Evolutionary conservation across 2,888 invertebrate genomes (phyloP).

Genomic region (Eurytoma adleriae): DNA sequence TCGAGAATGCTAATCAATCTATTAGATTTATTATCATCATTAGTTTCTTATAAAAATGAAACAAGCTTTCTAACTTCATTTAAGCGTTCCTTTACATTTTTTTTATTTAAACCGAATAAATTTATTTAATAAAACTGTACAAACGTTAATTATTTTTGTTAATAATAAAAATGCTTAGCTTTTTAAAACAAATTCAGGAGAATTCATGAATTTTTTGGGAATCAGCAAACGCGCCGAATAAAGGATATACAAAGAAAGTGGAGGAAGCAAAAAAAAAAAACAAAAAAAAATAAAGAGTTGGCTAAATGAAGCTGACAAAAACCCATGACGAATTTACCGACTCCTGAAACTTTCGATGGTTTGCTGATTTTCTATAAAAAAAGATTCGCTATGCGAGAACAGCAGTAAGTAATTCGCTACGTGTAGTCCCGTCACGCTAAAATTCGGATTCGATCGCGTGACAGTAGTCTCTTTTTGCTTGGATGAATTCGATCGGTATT

Average conservation of each 20-base stretch:
- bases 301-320: constrained; percentile 16
- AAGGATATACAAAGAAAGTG: not conserved
- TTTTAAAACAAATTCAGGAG: no score
- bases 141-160: no score
- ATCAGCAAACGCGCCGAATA: not conserved
- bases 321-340: constrained; percentile 31
- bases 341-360: constrained; percentile 9
- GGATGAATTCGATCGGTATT: not conserved
- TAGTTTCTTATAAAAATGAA: no score
- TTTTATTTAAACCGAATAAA: no score
- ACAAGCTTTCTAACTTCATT: no score
- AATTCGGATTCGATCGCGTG: constrained; percentile 15
- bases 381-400: constrained; percentile 36
- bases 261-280: not conserved
- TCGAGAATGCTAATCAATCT: no score
- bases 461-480: constrained; percentile 24
- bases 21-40: no score
- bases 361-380: constrained; percentile 39
- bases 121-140: no score
- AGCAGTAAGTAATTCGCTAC: not conserved
- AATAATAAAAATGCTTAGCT: not conserved
- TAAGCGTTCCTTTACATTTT: not conserved
- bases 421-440: constrained; percentile 31
- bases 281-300: not conserved
- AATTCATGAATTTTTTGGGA: no score